Conservation (phyloP, 2,888 invertebrate genomes). For the Orchesella flavescens region DNA sequence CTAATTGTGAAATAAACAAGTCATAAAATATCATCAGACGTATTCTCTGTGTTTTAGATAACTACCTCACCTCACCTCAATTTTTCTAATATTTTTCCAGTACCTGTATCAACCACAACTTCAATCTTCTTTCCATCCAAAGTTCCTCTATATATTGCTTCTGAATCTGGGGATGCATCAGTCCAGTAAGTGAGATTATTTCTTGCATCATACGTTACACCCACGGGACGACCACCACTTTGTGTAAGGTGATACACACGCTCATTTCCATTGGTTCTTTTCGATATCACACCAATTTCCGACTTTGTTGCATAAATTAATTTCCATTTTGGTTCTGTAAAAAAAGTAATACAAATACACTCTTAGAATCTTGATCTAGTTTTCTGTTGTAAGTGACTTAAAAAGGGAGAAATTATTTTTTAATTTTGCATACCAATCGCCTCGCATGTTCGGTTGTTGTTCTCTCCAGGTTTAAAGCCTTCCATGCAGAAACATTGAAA, state of each 20-base stretch:
- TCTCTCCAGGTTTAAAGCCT: conserved; percentile 53
- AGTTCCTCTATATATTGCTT: conserved; percentile 81
- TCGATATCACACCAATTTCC: conserved; percentile 35
- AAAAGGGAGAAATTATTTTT: neutral
- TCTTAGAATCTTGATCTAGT: too few species aligned
- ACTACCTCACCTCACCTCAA: too few species aligned
- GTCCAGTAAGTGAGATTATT: conserved; percentile 86
- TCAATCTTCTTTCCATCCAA: conserved; percentile 76
- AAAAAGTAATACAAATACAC: neutral
- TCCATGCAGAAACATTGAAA: conserved; percentile 62
- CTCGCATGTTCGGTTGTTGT: conserved; percentile 53
- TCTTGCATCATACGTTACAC: conserved; percentile 80
- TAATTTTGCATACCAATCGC: conserved; percentile 51
- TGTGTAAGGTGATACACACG: conserved; percentile 24
- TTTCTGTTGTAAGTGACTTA: too few species aligned
- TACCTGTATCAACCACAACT: conserved; percentile 69
- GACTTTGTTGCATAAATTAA: conserved; percentile 41
- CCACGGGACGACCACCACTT: conserved; percentile 79
- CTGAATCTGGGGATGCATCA: conserved; percentile 81
- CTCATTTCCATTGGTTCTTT: conserved; percentile 29
- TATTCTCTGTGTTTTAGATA: too few species aligned
- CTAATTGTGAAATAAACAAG: conserved; percentile 73
- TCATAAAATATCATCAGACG: too few species aligned
- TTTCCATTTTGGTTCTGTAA: conserved; percentile 57
- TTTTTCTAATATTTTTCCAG: neutral